phyloP scores from a whole-genome alignment of 2,888 invertebrate genomes.

The Eupelmus urozonus region DNA sequence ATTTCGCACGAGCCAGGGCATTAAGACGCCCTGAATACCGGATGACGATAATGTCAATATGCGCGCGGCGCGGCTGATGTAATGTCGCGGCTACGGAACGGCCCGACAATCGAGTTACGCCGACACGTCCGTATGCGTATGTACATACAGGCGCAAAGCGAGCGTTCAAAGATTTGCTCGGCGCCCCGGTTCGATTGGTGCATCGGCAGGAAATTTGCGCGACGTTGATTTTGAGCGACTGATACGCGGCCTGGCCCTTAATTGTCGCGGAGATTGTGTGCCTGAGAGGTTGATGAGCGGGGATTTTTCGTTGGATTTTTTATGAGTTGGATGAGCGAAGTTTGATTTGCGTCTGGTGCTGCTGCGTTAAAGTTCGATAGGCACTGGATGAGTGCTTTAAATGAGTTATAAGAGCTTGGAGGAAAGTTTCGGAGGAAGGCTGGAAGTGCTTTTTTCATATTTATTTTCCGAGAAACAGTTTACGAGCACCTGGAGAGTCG shows the following conservation, averaged over 20 bases:
- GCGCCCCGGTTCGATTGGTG: not conserved
- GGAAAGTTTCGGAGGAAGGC: not conserved
- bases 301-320: too few relatives aligned
- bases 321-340: too few relatives aligned
- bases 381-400: not conserved
- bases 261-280: too few relatives aligned
- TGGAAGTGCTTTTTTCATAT: not conserved
- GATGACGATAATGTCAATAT: not conserved
- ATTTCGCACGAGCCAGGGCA: not conserved
- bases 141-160: not conserved
- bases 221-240: too few relatives aligned
- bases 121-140: too few relatives aligned
- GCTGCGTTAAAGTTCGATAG: too few relatives aligned
- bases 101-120: too few relatives aligned
- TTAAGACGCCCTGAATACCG: not conserved
- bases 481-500: not conserved
- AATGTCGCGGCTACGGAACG: too few relatives aligned
- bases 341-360: too few relatives aligned
- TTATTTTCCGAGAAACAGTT: constrained; percentile 3
- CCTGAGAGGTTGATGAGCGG: too few relatives aligned
- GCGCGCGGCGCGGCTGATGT: too few relatives aligned
- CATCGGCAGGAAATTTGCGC: not conserved
- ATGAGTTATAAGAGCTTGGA: not conserved
- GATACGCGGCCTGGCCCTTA: too few relatives aligned
- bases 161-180: not conserved